Base-by-base conservation (phyloP, 2,888 invertebrate species). In the Drosophila bunnanda region DNA sequence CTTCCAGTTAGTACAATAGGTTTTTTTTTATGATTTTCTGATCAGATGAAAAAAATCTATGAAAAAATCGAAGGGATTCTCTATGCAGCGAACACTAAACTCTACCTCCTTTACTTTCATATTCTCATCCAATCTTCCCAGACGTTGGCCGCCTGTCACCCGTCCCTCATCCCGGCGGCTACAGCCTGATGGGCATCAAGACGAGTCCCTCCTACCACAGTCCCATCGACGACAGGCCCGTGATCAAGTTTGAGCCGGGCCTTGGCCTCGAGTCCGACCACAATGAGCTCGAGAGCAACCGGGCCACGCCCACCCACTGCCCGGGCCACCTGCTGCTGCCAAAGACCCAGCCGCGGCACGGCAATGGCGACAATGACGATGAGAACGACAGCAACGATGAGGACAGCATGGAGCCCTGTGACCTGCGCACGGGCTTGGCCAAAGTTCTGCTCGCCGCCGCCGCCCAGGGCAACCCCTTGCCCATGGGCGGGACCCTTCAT, bases 351-450 rank as follows among this genome's bases (percentile, higher is more conserved):
- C 73, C 57, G 6, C 57, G 76, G 13, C 76, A 74, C 48, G 62
- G 60, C 36, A 67, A 73, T 38, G 86, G 80, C 30, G 82, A 80
- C 4, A 79, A 88, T 41, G 75, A 76, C 32, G 76, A 75, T 39
- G 69, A 80, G 13, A 77, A 80, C 28, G 76, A 84, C 53, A 60
- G 74, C 55, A 70, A 71, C 36, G 82, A 86, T 30, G 87, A 77
- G 43, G 79, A 83, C 50, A 87, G 83, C 61, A 86, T 89, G 73
- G 91, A 93, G 70, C 93, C 92, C 13, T 92, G 91, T 78, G 92
- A 93, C 87, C 80, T 93, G 72, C 89, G 92, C 74, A 43, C 43
- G 7, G 43, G 22, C 22, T 64, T 91, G 56, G 89, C 90, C 58
- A 89, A 90, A 68, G 88, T 82, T n/a, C 62, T 90, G 62, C 83